Conservation (phyloP, 2,888 invertebrate species). For the Drosophila niveifrons region DNA sequence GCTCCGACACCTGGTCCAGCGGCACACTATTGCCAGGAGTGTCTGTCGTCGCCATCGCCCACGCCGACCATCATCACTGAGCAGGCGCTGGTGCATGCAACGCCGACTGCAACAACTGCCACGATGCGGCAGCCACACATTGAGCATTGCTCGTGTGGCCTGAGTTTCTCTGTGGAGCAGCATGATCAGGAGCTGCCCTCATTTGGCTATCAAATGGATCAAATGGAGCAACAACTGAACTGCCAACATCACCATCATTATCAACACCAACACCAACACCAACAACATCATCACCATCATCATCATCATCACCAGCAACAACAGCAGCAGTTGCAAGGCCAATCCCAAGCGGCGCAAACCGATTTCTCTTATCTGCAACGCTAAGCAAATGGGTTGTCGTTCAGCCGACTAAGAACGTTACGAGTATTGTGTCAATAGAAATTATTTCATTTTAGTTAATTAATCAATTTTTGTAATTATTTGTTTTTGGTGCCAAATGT, state of each 20-base stretch:
- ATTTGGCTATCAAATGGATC: constrained; percentile 40
- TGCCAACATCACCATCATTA: constrained; percentile 61
- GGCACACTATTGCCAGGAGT: constrained; percentile 74
- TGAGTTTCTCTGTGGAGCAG: constrained; percentile 72
- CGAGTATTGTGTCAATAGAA: constrained; percentile 46
- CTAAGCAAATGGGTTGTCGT: constrained; percentile 19
- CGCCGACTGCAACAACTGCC: constrained; percentile 28
- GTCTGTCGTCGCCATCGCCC: constrained; percentile 76
- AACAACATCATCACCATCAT: constrained; percentile 16
- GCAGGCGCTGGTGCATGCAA: constrained; percentile 79
- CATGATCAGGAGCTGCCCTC: constrained; percentile 38
- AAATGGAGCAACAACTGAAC: constrained; percentile 46
- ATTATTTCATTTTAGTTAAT: constrained; percentile 28
- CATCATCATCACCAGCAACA: constrained; percentile 10
- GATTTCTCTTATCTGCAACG: constrained; percentile 71
- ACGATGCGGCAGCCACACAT: constrained; percentile 53
- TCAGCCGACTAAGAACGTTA: constrained; percentile 36
- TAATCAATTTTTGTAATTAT: constrained; percentile 37
- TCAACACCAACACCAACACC: constrained; percentile 34
- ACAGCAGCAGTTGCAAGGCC: constrained; percentile 32
- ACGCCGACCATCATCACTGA: constrained; percentile 80
- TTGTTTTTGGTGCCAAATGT: constrained; percentile 70
- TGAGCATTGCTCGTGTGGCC: constrained; percentile 82
- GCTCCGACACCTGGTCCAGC: constrained; percentile 42
- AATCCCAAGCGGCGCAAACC: constrained; percentile 67